Evolutionary conservation across 1,140 invertebrate genomes (phyloP), one percentile per base, ranked within the genome.

Genomic region (Ylistrum balloti): DNA sequence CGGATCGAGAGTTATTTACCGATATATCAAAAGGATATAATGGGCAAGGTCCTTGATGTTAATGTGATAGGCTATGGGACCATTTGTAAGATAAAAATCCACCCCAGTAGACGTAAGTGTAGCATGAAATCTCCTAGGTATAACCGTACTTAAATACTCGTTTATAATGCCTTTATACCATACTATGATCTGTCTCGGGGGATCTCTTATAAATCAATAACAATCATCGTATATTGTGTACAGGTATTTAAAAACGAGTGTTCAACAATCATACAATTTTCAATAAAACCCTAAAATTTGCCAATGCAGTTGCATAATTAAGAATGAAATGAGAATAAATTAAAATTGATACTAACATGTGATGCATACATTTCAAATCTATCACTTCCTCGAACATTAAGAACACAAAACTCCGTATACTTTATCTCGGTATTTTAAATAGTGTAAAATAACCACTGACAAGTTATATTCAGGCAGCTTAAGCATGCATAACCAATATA

Each of bases 21-120:
- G 56, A 74, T 74, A 74, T 28, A 74, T 74, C 56, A 74, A 7
- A 28, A 28, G 56, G n/a, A 74, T 74, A 28, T 9, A 74, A 74
- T 74, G 56, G 56, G 7, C 56, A 74, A 74, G 56, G 56, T 74
- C 56, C 56, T 28, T 74, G n/a, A n/a, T 28, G 56, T 74, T 74
- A 74, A 74, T 74, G 56, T 74, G 22, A 28, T 74, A 28, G 56
- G 56, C 15, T 38, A 38, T 38, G 5, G 35, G 35, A 38, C 35
- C 5, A 38, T 38, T 38, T 38, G 35, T 74, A 28, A n/a, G 56
- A 28, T 74, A 28, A 20, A 74, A 74, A 74, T 11, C 28, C n/a
- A 74, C 56, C 5, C 56, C 56, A 56, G 5, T 28, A n/a, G 7
- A n/a, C 7, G 5, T 74, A 17, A 74, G 56, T 74, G 56, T 74